Percentiles rank a stretch among this genome's conserved stretches.
Conservation (phyloP, 2,888 invertebrate species). For the Drosophila vallismaia region DNA sequence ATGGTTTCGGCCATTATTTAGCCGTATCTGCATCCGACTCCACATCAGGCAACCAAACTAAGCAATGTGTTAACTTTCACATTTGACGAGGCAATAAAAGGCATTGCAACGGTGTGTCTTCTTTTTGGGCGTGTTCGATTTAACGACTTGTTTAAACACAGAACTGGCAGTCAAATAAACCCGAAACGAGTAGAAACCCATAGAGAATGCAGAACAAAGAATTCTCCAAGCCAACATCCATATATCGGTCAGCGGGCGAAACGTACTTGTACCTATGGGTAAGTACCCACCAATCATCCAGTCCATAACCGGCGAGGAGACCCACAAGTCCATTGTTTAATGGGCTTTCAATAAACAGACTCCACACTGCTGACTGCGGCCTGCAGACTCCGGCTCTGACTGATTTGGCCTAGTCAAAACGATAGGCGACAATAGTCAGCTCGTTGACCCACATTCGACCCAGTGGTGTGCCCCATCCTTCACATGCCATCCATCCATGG, state of each 20-base stretch:
- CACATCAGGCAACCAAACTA: slow-evolving; percentile 14
- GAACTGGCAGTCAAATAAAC: slow-evolving; percentile 68
- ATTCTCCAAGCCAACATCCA: slow-evolving; percentile 48
- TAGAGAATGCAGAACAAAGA: slow-evolving; percentile 14
- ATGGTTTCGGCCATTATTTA: slow-evolving; percentile 48
- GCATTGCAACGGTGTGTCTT: slow-evolving; percentile 34
- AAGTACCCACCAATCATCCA: slow-evolving; percentile 38
- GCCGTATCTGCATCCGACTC: slow-evolving; percentile 44
- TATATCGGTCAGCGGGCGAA: slow-evolving; percentile 65
- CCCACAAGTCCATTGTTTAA: slow-evolving; percentile 62
- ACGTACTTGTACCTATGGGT: neutral
- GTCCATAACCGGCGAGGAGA: slow-evolving; percentile 39
- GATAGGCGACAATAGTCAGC: slow-evolving; percentile 63
- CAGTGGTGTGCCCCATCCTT: slow-evolving; percentile 23
- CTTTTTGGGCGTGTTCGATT: slow-evolving; percentile 56
- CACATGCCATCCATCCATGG: slow-evolving; percentile 19
- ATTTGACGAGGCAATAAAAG: slow-evolving; percentile 52
- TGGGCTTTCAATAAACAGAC: slow-evolving; percentile 71
- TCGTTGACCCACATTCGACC: slow-evolving; percentile 72
- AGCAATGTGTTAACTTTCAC: slow-evolving; percentile 72
- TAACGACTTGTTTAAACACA: slow-evolving; percentile 73
- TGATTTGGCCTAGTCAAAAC: slow-evolving; percentile 67
- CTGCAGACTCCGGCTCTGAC: slow-evolving; percentile 39
- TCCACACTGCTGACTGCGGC: slow-evolving; percentile 3
- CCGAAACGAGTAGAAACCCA: slow-evolving; percentile 33